A percentile compares a stretch with the other conserved stretches of the same genome.
Conservation (phyloP, 1,140 invertebrate species). For the Odontomachus brunneus region DNA sequence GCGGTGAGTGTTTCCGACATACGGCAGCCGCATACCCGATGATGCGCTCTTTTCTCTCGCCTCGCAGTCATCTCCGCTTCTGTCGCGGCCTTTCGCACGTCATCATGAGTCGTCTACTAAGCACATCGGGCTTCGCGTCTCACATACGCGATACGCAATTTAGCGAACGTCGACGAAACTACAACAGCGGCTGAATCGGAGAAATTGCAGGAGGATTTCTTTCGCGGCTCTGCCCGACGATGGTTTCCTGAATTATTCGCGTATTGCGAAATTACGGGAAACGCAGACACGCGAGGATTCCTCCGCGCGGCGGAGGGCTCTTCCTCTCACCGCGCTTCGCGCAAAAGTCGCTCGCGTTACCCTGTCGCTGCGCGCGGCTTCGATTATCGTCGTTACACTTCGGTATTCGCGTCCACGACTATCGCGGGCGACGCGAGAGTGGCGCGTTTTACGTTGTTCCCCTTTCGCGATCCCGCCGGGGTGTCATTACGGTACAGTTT, state of each 20-base stretch:
- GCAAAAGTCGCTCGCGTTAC: not conserved
- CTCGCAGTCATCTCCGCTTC: conserved; percentile 42
- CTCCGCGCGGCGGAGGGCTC: not conserved
- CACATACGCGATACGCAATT: conserved; percentile 57
- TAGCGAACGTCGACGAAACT: conserved; percentile 23
- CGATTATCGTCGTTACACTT: not conserved
- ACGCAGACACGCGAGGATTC: not conserved
- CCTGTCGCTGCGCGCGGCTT: not conserved
- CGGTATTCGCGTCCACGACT: not conserved
- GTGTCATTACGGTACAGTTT: conserved; percentile 44
- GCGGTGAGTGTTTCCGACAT: conserved; percentile 44
- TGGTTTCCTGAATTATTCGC: not conserved
- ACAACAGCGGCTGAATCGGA: conserved; percentile 19
- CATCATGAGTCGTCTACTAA: conserved; percentile 56
- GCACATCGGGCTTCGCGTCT: conserved; percentile 46
- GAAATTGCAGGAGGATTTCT: conserved; percentile 21
- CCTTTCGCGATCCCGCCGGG: conserved; percentile 4
- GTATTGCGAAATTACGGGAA: not conserved
- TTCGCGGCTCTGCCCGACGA: not conserved
- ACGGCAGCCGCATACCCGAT: conserved; percentile 65
- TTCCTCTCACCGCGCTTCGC: not conserved
- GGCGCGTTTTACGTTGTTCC: not conserved
- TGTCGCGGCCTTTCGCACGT: conserved; percentile 63
- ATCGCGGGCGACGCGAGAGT: not conserved
- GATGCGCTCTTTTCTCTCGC: conserved; percentile 51